A percentile compares a stretch with the other conserved stretches of the same genome.
Evolutionary conservation across 2,113 vertebrate genomes (phyloP).

Genomic region (Martes martes): DNA sequence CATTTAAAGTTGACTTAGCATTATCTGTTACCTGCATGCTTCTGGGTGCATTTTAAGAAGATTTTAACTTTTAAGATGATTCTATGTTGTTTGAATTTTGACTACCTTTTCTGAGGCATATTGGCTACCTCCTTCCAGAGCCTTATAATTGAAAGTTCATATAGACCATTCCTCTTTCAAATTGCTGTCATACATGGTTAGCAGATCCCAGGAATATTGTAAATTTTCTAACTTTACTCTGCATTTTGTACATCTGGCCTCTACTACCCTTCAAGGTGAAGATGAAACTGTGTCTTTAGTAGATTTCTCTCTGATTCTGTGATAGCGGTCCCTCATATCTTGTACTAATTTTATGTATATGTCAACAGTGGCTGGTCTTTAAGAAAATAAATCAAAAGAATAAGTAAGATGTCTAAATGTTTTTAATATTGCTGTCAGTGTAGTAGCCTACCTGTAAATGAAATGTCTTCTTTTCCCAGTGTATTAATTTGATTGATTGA

Average conservation of each 20-base stretch:
- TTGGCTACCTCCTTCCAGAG: constrained; percentile 71
- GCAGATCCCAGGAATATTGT: constrained; percentile 72
- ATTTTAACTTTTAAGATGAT: constrained; percentile 71
- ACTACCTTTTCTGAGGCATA: constrained; percentile 73
- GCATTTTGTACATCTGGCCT: constrained; percentile 71
- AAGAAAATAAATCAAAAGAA: constrained; percentile 75
- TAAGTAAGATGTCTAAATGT: constrained; percentile 77
- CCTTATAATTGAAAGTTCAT: constrained; percentile 67
- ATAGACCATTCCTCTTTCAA: constrained; percentile 64
- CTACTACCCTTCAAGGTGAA: constrained; percentile 64
- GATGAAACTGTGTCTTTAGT: constrained; percentile 70
- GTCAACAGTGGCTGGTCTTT: constrained; percentile 75
- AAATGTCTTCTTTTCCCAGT: constrained; percentile 74
- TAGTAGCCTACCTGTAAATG: constrained; percentile 74
- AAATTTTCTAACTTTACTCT: constrained; percentile 73
- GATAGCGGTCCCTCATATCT: constrained; percentile 64
- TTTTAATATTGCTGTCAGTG: constrained; percentile 75
- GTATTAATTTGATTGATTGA: constrained; percentile 76
- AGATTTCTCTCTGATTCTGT: constrained; percentile 71
- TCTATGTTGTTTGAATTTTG: constrained; percentile 71
- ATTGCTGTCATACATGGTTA: constrained; percentile 62
- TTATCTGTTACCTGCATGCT: constrained; percentile 78
- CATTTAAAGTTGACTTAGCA: constrained; percentile 65
- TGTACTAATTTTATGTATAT: constrained; percentile 77
- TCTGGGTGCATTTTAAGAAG: constrained; percentile 69